Evolutionary conservation across 2,888 invertebrate genomes (phyloP).

Genomic region (Bombylius major): DNA sequence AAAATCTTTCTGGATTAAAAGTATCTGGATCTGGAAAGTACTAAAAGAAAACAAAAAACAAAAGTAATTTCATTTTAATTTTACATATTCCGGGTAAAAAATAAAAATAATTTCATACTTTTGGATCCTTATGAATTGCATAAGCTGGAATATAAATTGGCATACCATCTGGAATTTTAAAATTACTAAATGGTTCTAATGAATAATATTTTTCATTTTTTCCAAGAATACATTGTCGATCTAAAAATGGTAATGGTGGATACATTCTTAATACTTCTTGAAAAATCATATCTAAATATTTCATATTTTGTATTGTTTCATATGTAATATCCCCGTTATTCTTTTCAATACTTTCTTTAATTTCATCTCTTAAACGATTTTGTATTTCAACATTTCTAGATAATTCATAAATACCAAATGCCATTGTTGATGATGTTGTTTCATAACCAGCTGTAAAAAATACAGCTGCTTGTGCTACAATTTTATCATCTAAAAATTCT

Average conservation of each 20-base stretch:
- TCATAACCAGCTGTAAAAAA: constrained; percentile 15
- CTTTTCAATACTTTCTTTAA: constrained; percentile 19
- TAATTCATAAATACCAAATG: constrained; percentile 24
- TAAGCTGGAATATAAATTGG: constrained; percentile 30
- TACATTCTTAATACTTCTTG: constrained; percentile 30
- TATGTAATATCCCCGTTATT: constrained; percentile 24
- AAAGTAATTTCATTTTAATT: not conserved
- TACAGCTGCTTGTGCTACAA: constrained; percentile 13
- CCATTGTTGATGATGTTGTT: constrained; percentile 22
- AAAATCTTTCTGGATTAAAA: constrained; percentile 35
- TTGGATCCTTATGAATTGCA: constrained; percentile 30
- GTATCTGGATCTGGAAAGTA: constrained; percentile 29
- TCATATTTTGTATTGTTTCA: constrained; percentile 25
- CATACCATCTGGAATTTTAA: constrained; percentile 27
- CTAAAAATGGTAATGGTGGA: constrained; percentile 32
- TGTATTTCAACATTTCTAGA: constrained; percentile 26
- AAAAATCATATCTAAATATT: constrained; percentile 26
- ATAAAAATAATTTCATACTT: constrained; percentile 24
- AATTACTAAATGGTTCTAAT: constrained; percentile 24
- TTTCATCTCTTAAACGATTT: constrained; percentile 24
- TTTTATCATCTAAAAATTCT: constrained; percentile 6
- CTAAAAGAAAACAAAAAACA: not conserved
- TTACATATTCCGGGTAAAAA: not conserved
- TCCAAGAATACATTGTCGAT: constrained; percentile 27
- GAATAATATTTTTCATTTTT: constrained; percentile 20